Base-by-base conservation (phyloP, 92 coral and sea anemone genomes). In the Nematostella vectensis region DNA sequence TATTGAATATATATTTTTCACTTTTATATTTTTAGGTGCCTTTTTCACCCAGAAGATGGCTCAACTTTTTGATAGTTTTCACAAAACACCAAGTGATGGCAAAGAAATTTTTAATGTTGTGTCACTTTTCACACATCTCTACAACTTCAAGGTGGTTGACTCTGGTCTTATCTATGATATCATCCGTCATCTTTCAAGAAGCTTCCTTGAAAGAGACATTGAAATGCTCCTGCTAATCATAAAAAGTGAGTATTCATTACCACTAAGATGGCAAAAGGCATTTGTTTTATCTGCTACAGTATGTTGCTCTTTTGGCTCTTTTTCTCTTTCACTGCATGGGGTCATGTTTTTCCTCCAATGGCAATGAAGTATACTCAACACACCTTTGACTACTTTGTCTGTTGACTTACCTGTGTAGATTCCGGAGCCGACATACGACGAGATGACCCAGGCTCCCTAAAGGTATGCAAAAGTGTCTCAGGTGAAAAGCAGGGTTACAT, bases 361-460 rank as follows among this genome's bases (percentile, higher is more conserved):
- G n/a, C n/a, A n/a, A n/a, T n/a, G n/a, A n/a, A n/a, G n/a, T n/a
- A n/a, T n/a, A n/a, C n/a, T n/a, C n/a, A n/a, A n/a, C n/a, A n/a
- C n/a, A n/a, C n/a, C n/a, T n/a, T n/a, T n/a, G n/a, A n/a, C 11
- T 21, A 55, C n/a, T 55, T 29, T 29, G 12, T 56, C 22, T 9
- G 24, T 30, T 51, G 27, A 3, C 10, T 27, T 38, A 29, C 12
- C 37, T 29, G 15, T 28, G 1, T 43, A 91, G 98, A 63, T 51
- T 75, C 85, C 56, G 98, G 98, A 37, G 93, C 89, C 4, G 98
- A 91, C 54, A 86, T 91, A 20, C 71, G 98, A 47, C 79, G 93
- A 55, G 98, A 86, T 58, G 89, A 77, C 28, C 98, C 98, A 25
- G 91, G 70, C 3, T 81, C 98, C 12, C 71, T 91, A 17, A 91